Percentiles rank a stretch among this genome's conserved stretches.
These are phyloP conservation scores for Rhynchonycteris naso DNA, from an alignment of 2,797 vertebrate genomes.

Conservation along the genomic window DNA sequence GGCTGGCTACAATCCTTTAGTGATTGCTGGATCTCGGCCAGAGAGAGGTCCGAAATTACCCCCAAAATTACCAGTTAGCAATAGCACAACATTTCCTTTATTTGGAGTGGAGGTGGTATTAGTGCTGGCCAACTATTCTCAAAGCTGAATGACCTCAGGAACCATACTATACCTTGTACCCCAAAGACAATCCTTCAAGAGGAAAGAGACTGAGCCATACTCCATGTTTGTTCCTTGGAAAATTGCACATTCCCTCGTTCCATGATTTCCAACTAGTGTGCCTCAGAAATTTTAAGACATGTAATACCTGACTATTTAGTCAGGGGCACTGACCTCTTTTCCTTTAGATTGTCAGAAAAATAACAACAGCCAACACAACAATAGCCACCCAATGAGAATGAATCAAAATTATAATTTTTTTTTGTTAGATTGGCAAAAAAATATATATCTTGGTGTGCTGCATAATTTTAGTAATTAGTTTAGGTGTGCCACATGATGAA, in stretches of 20 bases:
- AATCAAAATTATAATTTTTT: background rate
- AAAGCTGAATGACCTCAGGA: background rate
- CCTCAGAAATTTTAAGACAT: too few relatives aligned
- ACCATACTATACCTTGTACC: background rate
- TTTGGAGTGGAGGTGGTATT: background rate
- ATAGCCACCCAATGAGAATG: background rate
- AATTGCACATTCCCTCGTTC: background rate
- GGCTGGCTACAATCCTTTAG: background rate
- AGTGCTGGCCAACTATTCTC: background rate
- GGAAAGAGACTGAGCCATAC: background rate
- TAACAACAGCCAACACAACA: background rate
- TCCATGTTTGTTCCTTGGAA: background rate
- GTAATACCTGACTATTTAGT: too few relatives aligned
- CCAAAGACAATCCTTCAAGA: background rate
- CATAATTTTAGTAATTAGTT: background rate
- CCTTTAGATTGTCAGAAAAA: too few relatives aligned
- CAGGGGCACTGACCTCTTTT: too few relatives aligned
- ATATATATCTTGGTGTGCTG: background rate
- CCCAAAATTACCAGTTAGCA: background rate
- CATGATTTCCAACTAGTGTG: too few relatives aligned
- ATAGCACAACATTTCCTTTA: background rate
- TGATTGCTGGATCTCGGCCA: background rate
- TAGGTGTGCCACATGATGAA: background rate
- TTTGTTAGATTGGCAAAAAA: background rate
- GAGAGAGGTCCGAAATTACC: background rate